Base-by-base conservation (phyloP, 2,888 invertebrate genomes). In the Cheilosia variabilis region DNA sequence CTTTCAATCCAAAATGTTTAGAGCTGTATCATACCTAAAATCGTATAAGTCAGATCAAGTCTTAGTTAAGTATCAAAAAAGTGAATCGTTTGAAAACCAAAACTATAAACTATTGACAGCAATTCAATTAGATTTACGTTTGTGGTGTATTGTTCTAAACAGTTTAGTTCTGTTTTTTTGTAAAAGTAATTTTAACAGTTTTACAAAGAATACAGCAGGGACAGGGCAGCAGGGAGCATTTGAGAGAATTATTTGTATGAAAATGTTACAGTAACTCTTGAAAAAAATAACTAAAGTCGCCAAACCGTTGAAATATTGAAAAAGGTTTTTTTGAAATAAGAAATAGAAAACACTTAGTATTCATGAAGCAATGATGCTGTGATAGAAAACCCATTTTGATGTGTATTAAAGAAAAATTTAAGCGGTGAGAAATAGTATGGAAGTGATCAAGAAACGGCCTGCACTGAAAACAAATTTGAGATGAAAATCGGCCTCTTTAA, bases 331-430 rank as follows among this genome's bases (percentile, higher is more conserved):
- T 37, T 37, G 34, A 13, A 37, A 37, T 37, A 37, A 13, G 10
- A 37, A 37, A 37, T 13, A 27, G 15, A 27, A 7, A 69, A 63
- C 52, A 57, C 41, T 31, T 80, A 66, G 57, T 79, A 81, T 84
- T 87, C 87, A 87, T 72, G 86, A 88, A 88, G 84, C 87, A 55
- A 87, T 86, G 87, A 87, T 88, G 87, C 88, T 89, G 88, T 88
- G 88, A 88, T 88, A 88, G 86, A 88, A 58, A 57, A n/a, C 22
- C 22, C 19, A 50, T 50, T 50, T 50, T 50, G 45, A 47, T 47
- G 45, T 47, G 37, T 37, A 13, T 37, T 37, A 22, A 17, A 5
- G 4, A 22, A 60, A 43, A 13, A 22, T 13, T 22, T 19, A 22
- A 22, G 10, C 13, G 22, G 22, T 13, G 10, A 13, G 4, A 37